phyloP scores from a whole-genome alignment of 2,113 vertebrate species.

The Macheiramphus alcinus region DNA sequence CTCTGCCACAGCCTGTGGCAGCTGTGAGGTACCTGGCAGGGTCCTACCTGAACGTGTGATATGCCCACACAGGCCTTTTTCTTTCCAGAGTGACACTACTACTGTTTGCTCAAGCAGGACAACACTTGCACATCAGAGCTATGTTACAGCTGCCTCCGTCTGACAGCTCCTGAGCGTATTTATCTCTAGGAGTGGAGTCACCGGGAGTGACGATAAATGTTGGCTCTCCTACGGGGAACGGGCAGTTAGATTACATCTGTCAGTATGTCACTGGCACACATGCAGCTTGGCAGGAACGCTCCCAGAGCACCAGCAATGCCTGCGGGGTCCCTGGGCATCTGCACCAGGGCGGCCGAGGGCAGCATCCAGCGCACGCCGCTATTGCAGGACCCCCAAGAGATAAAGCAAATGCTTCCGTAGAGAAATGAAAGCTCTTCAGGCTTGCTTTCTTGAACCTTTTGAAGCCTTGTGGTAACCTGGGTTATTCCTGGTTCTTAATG shows the following conservation, averaged over 20 bases:
- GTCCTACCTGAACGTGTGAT: not conserved
- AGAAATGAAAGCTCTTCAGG: not conserved
- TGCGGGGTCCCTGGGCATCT: not conserved
- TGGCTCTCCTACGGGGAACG: not conserved
- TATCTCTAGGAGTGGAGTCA: not conserved
- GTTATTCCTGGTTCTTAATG: not conserved
- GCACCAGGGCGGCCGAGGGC: not conserved
- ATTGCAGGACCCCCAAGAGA: not conserved
- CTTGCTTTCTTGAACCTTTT: not conserved
- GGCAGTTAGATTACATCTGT: not conserved
- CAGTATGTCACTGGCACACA: not conserved
- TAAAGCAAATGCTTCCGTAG: not conserved
- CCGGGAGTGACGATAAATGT: not conserved
- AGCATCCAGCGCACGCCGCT: rapidly evolving
- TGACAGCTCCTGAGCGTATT: not conserved
- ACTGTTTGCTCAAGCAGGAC: not conserved
- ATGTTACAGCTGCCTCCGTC: not conserved
- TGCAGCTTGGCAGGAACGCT: not conserved
- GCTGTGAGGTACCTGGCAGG: not conserved
- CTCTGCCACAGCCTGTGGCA: not conserved
- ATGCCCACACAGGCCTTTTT: not conserved
- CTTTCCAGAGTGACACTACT: not conserved
- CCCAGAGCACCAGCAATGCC: not conserved
- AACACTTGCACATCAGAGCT: not conserved
- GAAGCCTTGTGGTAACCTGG: not conserved